Evolutionary conservation across 2,888 invertebrate genomes (phyloP), one percentile per base, ranked within the genome.

Genomic region (Cosmopolites sordidus): DNA sequence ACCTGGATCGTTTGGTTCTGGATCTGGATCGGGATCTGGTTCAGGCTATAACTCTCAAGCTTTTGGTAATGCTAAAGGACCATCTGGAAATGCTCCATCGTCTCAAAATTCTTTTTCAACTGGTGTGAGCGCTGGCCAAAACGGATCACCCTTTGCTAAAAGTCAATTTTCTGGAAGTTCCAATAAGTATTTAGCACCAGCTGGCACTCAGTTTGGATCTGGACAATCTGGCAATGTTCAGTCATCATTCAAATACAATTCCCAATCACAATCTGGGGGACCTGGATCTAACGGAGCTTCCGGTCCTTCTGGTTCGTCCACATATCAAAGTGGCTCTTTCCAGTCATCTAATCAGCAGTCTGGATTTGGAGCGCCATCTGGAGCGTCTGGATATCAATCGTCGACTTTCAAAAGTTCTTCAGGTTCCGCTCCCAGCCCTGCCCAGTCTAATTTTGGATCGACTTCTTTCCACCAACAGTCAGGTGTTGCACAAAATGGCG

Each of bases 101-200:
- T 9, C 9, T 16, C 15, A 41, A 16, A 16, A 41, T 15, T 15
- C 41, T 4, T 12, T 43, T 17, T 16, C 43, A n/a, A 8, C 22
- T 43, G 22, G 22, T 18, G 17, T n/a, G 9, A 16, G 43, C n/a
- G 11, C 22, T 43, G 40, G 14, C n/a, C 11, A 38, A 11, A 5
- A 15, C 8, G 22, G 22, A 3, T 33, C 33, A 11, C 33, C 33
- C 3, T 33, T 12, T 12, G n/a, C 33, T n/a, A 33, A 33, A 12
- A 33, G 33, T 33, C 33, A 33, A 14, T 40, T 18, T 33, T 16
- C 48, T 43, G 53, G 43, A 12, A 30, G 12, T 16, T 49, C 54
- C 6, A 54, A 43, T 14, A 43, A 55, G 15, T 51, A 55, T 51
- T 48, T 51, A 12, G 55, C 47, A n/a, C 50, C 47, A 2, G 16